phyloP scores from a whole-genome alignment of 2,888 invertebrate genomes.

The Drosophila cracens region DNA sequence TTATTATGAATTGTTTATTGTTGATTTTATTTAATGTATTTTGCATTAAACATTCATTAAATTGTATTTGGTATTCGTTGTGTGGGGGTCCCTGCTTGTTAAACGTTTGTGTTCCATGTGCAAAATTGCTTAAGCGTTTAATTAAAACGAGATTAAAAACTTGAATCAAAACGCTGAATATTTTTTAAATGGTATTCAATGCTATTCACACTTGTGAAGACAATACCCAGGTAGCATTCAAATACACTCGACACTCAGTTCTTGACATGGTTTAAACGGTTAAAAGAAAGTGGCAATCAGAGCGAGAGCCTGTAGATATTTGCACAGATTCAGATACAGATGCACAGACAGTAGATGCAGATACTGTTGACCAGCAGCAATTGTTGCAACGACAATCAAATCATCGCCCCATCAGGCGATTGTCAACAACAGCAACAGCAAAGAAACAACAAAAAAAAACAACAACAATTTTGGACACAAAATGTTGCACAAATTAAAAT shows the following conservation, averaged over 20 bases:
- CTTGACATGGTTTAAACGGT: constrained; percentile 71
- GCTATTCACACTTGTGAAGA: constrained; percentile 12
- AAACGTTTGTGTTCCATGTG: constrained; percentile 12
- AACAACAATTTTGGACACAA: constrained; percentile 56
- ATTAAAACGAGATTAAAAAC: constrained; percentile 40
- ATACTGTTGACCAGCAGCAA: constrained; percentile 13
- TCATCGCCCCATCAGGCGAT: constrained; percentile 43
- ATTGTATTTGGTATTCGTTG: constrained; percentile 31
- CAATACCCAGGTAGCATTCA: constrained; percentile 5
- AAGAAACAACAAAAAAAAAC: constrained; percentile 7
- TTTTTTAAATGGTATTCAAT: constrained; percentile 5
- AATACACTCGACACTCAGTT: constrained; percentile 48
- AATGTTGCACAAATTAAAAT: constrained; percentile 78
- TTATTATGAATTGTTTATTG: constrained; percentile 20
- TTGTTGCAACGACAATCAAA: constrained; percentile 35
- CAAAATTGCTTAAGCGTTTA: constrained; percentile 25
- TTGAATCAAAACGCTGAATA: constrained; percentile 22
- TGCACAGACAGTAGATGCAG: constrained; percentile 8
- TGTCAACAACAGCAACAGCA: constrained; percentile 34
- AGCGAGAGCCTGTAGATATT: constrained; percentile 23
- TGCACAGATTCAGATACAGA: constrained; percentile 3
- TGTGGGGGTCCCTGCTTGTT: constrained; percentile 22
- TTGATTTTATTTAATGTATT: constrained; percentile 24
- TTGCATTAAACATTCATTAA: constrained; percentile 53
- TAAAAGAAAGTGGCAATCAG: constrained; percentile 71